phyloP scores from a whole-genome alignment of 2,113 vertebrate genomes.

The Seriola dumerili region DNA sequence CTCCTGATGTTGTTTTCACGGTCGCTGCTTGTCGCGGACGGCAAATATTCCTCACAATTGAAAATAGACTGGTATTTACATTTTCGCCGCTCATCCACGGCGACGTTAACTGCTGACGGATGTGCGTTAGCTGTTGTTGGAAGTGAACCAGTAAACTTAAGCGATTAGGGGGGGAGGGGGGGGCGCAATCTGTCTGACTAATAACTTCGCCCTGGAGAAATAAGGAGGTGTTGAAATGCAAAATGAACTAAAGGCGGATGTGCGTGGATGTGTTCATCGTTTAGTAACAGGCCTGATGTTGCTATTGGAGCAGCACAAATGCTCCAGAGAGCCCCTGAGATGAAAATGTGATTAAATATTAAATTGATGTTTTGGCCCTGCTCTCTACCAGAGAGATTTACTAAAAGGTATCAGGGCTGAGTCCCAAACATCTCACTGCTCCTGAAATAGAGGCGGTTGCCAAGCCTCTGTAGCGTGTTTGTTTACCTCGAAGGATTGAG shows the following conservation, averaged over 20 bases:
- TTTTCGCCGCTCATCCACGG: constrained; percentile 13
- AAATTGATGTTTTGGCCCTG: constrained; percentile 49
- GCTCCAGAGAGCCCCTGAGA: constrained; percentile 34
- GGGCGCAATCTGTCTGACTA: not conserved
- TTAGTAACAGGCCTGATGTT: constrained; percentile 5
- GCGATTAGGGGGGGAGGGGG: not conserved
- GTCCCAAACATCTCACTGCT: constrained; percentile 20
- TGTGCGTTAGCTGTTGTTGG: constrained; percentile 23
- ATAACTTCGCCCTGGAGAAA: constrained; percentile 14
- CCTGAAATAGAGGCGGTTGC: constrained; percentile 48
- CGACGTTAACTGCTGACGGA: constrained; percentile 17
- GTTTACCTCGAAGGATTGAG: constrained; percentile 38
- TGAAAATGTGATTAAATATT: constrained; percentile 66
- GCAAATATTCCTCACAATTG: constrained; percentile 63
- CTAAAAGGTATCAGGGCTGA: constrained; percentile 47
- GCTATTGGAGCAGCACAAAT: constrained; percentile 27
- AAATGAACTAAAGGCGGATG: not conserved
- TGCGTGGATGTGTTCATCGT: not conserved
- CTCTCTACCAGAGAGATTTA: constrained; percentile 31
- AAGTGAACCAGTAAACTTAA: not conserved
- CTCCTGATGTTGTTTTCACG: constrained; percentile 75
- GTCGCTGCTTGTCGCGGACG: constrained; percentile 39
- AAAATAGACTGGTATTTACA: constrained; percentile 62
- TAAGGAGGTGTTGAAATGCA: not conserved
- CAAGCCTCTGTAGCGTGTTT: constrained; percentile 20